Percentiles rank a stretch among this genome's conserved stretches.
These are phyloP conservation scores for Patiria pectinifera DNA, from an alignment of 53 echinoderm and acorn worm genomes.

Conservation along the genomic window DNA sequence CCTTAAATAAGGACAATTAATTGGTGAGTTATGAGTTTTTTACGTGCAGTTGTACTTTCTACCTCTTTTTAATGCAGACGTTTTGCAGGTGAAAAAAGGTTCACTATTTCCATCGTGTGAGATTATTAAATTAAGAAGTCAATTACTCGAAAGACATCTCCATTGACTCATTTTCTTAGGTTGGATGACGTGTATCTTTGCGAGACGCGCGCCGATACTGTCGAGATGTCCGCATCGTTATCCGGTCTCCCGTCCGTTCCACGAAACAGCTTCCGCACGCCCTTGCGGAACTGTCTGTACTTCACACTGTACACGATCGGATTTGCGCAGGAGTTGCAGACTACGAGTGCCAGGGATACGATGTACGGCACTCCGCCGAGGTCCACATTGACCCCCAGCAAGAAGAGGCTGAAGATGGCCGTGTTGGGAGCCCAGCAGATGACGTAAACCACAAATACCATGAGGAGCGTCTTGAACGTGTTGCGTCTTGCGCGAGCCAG, in stretches of 20 bases:
- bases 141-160: too few relatives aligned
- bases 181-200: background rate
- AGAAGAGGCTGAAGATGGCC: constrained; percentile 21
- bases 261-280: constrained; percentile 29
- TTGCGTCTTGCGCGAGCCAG: constrained; percentile 28
- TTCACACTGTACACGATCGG: constrained; percentile 42
- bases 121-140: too few relatives aligned
- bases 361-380: constrained; percentile 4
- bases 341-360: constrained; percentile 21
- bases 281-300: constrained; percentile 37
- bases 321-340: constrained; percentile 49
- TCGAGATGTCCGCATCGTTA: constrained; percentile 21
- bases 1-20: too few relatives aligned
- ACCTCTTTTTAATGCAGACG: too few relatives aligned
- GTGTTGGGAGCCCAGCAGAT: constrained; percentile 53
- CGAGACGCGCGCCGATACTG: constrained; percentile 1
- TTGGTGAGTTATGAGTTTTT: too few relatives aligned
- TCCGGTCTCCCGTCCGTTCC: constrained; percentile 10
- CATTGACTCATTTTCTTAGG: too few relatives aligned
- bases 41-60: too few relatives aligned
- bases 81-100: too few relatives aligned
- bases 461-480: constrained; percentile 51
- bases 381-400: constrained; percentile 17
- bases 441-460: constrained; percentile 44
- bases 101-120: too few relatives aligned